Evolutionary conservation across 2,888 invertebrate genomes (phyloP).

Genomic region (Gonocerus acuteangulatus): DNA sequence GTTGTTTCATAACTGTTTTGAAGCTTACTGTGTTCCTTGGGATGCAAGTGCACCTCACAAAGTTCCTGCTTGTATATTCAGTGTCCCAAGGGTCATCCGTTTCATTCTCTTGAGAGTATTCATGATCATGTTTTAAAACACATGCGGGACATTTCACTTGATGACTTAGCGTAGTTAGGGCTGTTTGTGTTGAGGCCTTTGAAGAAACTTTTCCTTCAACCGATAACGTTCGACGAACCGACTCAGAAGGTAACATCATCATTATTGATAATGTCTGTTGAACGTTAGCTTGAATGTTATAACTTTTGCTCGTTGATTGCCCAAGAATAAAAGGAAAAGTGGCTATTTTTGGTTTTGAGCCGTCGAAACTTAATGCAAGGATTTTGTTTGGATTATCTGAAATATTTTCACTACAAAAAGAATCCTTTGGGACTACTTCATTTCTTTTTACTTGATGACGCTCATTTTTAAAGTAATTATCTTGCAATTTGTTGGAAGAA

Average conservation of each 20-base stretch:
- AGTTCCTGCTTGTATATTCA: background rate
- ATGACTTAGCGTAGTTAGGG: background rate
- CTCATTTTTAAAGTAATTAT: too few relatives aligned
- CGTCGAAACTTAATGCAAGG: background rate
- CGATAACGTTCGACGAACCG: conserved; percentile 6
- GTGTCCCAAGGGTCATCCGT: conserved; percentile 27
- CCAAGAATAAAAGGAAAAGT: conserved; percentile 31
- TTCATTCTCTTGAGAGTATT: background rate
- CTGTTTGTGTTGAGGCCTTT: background rate
- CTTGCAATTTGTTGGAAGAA: too few relatives aligned
- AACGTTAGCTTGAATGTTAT: conserved; percentile 28
- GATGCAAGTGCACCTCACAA: conserved; percentile 30
- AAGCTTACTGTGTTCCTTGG: conserved; percentile 28
- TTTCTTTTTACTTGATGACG: too few relatives aligned
- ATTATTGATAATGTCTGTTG: conserved; percentile 32
- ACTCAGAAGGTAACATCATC: conserved; percentile 26
- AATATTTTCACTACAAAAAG: background rate
- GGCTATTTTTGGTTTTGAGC: background rate
- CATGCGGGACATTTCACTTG: conserved; percentile 18
- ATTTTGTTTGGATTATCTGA: background rate
- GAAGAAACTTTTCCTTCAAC: conserved; percentile 9
- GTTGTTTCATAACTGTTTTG: conserved; percentile 29
- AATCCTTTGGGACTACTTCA: too few relatives aligned
- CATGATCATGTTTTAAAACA: background rate
- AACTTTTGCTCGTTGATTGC: conserved; percentile 30